Evolutionary conservation across 2,113 vertebrate species (phyloP), one percentile per base, ranked within the genome.

Genomic region (Notothenia coriiceps): DNA sequence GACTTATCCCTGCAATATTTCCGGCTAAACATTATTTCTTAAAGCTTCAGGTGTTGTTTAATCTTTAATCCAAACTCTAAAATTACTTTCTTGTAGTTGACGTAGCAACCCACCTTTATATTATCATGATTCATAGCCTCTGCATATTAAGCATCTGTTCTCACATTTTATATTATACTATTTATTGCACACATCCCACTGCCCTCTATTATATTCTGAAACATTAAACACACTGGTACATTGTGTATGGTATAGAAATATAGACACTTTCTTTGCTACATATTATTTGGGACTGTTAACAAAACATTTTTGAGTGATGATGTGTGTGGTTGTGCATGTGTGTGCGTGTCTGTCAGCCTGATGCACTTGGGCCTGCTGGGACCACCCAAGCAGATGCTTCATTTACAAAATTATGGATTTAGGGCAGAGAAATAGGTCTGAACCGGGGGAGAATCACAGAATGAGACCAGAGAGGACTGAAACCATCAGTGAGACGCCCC

Each of bases 321-420:
- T 43, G 75, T 76, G 63, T 75, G 43, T 71, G 72, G 29, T 17
- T 70, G 17, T 61, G 18, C 68, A 20, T 57, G 46, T 76, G 74
- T 70, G 44, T 79, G 35, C 51, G 47, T 70, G 80, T 76, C 57
- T 86, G 80, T 67, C 52, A 55, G 79, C 65, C 61, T 74, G 75
- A 83, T 83, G 51, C 66, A 75, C 78, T 71, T 17, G 35, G 54
- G 78, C 40, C 87, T 83, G 61, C 70, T 59, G 91, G 90, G 90
- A 91, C 80, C 90, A 90, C 92, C 85, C 84, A 86, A 70, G 88
- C 90, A 92, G 89, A 91, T 94, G 90, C 91, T 91, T 89, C 82
- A 80, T 89, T 90, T 92, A 87, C 82, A 59, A 74, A 86, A 90
- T 92, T 89, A 90, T 92, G 92, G 84, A 93, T 93, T 91, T 88